Evolutionary conservation across 2,113 vertebrate species (phyloP), one percentile per base, ranked within the genome.

Genomic region (Fukomys damarensis): DNA sequence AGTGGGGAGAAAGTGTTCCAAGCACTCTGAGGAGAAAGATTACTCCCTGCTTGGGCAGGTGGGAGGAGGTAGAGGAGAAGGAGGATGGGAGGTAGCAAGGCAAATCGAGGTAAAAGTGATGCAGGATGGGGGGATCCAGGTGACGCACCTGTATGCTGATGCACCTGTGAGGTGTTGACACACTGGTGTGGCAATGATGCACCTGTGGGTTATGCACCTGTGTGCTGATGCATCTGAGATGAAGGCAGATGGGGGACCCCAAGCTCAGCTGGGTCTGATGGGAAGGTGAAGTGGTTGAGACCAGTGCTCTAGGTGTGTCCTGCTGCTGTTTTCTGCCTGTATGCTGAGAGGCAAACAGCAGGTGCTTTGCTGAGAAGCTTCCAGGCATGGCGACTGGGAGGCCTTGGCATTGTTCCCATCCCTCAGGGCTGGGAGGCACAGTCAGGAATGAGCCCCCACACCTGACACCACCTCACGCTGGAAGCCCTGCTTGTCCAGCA

Each of bases 271-370:
- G 66, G 32, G 46, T 52, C 32, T 49, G 58, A 0, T 17, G 4
- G 2, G 20, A 26, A 66, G 1, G 3, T 16, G 38, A 35, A 80
- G 35, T 7, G 63, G 46, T 4, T 5, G 10, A 17, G 52, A n/a
- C 8, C 2, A 2, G 19, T 12, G 35, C 35, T 20, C 0, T 4
- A 20, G 16, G 24, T 26, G 19, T 49, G 16, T 0, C 5, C 11
- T 35, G 7, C 30, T 24, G 0, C 10, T 4, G 7, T 5, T 22
- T 26, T 13, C 32, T 30, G 9, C 0, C 16, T 76, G 76, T 46
- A 2, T 10, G 1, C 2, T 3, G 13, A 86, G 7, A n/a, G 63
- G 17, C 17, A 66, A 54, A 26, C 0, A 13, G 28, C 0, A 22
- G 38, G 11, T 35, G 22, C 30, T 65, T 28, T 14, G 54, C 28